Evolutionary conservation across 2,888 invertebrate species (phyloP), one percentile per base, ranked within the genome.

Genomic region (Corbicula japonica): DNA sequence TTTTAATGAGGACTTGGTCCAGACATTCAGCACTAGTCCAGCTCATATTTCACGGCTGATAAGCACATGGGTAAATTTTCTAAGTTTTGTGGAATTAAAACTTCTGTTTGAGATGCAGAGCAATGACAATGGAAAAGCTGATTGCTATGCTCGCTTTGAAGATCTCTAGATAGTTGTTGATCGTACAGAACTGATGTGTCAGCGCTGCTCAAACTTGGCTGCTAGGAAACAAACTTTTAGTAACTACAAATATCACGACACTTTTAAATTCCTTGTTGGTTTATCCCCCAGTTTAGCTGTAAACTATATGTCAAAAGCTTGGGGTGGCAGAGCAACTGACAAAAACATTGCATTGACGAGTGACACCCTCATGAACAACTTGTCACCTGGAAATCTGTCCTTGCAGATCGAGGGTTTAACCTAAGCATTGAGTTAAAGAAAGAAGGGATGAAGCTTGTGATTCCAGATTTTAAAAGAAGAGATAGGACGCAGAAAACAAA

Each of bases 301-400:
- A 23, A 77, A 73, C 26, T 77, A 50, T 77, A 77, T 80, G 1
- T 76, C 76, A 1, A 61, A 54, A 21, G 73, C 69, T 15, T 76
- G 69, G 70, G 81, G 81, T 46, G 75, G 82, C 12, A 34, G 75
- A 38, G 68, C 82, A 8, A 60, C 82, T 15, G 82, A 79, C 50
- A 78, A 79, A 18, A 56, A 72, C 21, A 82, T 82, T 23, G 69
- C 76, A 23, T 21, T 78, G 2, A 48, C 56, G 4, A 75, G 73
- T 60, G 52, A 72, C 23, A 30, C 23, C n/a, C 38, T 82, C 8
- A 44, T 82, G 28, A 30, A 68, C 34, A 46, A 48, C 3, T 41
- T 82, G 2, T 10, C 35, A 50, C 0, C 58, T 15, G 73, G 73
- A 8, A 63, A 12, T 18, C 48, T 21, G 78, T 79, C 5, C 75